phyloP scores from a whole-genome alignment of 2,888 invertebrate genomes.

The Nomada ruficornis region DNA sequence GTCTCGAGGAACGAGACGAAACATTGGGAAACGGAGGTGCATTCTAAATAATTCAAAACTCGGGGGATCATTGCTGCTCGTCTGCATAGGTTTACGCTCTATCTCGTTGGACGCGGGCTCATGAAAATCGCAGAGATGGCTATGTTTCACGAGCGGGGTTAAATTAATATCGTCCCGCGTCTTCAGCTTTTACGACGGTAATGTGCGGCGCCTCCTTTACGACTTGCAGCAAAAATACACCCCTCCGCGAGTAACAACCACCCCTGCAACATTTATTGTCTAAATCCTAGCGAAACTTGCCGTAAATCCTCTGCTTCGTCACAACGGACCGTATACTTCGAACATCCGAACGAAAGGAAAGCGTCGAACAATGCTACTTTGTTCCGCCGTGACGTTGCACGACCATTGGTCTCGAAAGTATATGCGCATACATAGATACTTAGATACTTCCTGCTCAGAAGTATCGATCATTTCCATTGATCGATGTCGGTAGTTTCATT shows the following conservation, averaged over 20 bases:
- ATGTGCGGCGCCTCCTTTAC: conserved; percentile 26
- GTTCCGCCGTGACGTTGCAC: no score
- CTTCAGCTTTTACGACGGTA: conserved; percentile 11
- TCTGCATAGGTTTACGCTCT: no score
- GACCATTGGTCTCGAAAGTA: no score
- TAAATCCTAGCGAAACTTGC: neutral
- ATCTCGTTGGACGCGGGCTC: neutral
- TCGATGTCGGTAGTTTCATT: no score
- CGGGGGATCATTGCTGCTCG: neutral
- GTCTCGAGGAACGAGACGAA: neutral
- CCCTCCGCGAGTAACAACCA: conserved; percentile 15
- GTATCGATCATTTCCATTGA: no score
- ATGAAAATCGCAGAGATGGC: neutral
- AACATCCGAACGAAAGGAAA: no score
- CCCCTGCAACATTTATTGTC: neutral
- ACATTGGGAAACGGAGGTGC: neutral
- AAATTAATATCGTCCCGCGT: conserved; percentile 35
- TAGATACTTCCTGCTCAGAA: no score
- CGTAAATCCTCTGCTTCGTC: neutral
- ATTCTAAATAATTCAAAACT: neutral
- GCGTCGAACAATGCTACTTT: no score
- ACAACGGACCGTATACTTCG: neutral
- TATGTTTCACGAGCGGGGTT: conserved; percentile 28
- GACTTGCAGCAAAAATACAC: conserved; percentile 15
- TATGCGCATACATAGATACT: no score